These are phyloP conservation scores for Himalopsyche kuldschensis DNA, from an alignment of 2,888 invertebrate species.

Conservation along the genomic window DNA sequence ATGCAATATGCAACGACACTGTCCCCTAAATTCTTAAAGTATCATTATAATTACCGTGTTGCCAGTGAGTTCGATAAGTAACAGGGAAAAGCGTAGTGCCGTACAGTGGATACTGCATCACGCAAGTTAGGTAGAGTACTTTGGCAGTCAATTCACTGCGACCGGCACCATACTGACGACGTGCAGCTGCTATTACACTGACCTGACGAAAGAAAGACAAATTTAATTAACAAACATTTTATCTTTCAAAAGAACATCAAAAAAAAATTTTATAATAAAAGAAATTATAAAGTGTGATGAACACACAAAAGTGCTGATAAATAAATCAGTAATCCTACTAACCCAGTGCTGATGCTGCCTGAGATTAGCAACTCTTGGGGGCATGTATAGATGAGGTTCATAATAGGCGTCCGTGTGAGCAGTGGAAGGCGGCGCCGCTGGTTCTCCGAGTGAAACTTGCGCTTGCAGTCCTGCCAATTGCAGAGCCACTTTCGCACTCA, in stretches of 20 bases:
- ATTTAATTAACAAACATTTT: neutral
- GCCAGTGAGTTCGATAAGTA: conserved; percentile 92
- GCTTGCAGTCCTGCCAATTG: conserved; percentile 93
- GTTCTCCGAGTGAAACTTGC: conserved; percentile 91
- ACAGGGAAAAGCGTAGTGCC: conserved; percentile 87
- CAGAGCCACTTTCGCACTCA: conserved; percentile 91
- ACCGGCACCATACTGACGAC: conserved; percentile 89
- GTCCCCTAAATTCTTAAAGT: too few species aligned
- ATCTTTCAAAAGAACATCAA: too few species aligned
- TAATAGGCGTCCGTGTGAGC: conserved; percentile 83
- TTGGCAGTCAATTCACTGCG: conserved; percentile 89
- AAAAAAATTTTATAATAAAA: neutral
- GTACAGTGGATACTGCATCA: conserved; percentile 94
- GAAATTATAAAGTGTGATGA: neutral
- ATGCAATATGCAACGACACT: too few species aligned
- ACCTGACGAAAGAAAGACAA: conserved; percentile 51
- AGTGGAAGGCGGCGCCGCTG: conserved; percentile 68
- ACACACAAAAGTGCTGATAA: neutral
- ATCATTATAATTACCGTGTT: conserved; percentile 68
- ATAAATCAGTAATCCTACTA: conserved; percentile 41
- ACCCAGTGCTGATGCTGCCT: conserved; percentile 84
- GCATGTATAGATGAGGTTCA: conserved; percentile 88
- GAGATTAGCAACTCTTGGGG: conserved; percentile 77
- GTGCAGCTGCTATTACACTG: conserved; percentile 84
- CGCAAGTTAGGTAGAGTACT: conserved; percentile 90